Base-by-base conservation (phyloP, 2,113 vertebrate species). In the Syngnathus floridae region DNA sequence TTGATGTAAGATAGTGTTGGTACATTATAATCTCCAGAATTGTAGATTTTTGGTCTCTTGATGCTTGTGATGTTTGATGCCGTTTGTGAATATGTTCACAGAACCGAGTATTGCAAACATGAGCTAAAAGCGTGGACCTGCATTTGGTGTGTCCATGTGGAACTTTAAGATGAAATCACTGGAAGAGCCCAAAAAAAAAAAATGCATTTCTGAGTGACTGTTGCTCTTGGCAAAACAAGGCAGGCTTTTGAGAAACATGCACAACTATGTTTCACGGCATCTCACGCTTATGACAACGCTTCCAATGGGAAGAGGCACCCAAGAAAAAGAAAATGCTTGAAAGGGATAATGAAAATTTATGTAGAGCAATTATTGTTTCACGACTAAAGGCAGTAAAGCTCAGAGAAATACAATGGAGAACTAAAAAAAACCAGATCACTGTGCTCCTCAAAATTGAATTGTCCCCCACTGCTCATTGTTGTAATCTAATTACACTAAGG, bases 401-500 rank as follows among this genome's bases (percentile, higher is more conserved):
- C 65, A 71, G 72, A 69, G 36, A 7, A 76, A 83, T 58, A 48
- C 65, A 70, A 75, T 49, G 10, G 5, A 69, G 57, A 40, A 58
- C 61, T 71, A 65, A 69, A 73, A 71, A 71, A 22, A 11, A 73
- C 81, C 52, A 49, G 78, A 66, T 70, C 46, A 64, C 66, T 66
- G 14, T 17, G 12, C 64, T 10, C 51, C n/a, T 62, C 38, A 5
- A 82, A 85, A 85, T 80, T 12, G 43, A 77, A 83, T 75, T 5
- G 7, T 37, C 58, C 58, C 51, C 45, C 49, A 38, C 64, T 82
- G 80, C 77, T 81, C 75, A 77, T 78, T 67, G 46, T 55, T 62
- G 74, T 86, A 84, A 86, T 86, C 72, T 74, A 74, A 85, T 79
- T 55, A 77, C 48, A 77, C 74, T 81, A 76, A 75, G 69, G 64